Conservation (phyloP, 2,888 invertebrate genomes). For the Podotricha telesiphe region DNA sequence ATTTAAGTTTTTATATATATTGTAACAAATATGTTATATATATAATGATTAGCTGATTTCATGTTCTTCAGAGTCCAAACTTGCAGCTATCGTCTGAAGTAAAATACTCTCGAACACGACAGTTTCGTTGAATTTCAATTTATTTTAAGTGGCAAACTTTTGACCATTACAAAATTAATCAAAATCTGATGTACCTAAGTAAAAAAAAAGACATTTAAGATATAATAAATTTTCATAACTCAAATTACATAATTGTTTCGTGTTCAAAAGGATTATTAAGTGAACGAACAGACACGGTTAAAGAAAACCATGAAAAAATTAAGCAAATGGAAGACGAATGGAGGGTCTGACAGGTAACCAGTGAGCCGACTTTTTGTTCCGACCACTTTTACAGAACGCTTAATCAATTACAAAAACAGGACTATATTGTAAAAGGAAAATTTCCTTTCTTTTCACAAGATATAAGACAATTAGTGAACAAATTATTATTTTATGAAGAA, state of each 20-base stretch:
- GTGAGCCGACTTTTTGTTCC: conserved; percentile 20
- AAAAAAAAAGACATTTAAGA: background rate
- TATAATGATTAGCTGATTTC: too few species aligned
- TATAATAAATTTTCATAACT: conserved; percentile 4
- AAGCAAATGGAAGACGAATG: conserved; percentile 41
- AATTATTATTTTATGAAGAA: background rate
- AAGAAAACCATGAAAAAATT: conserved; percentile 36
- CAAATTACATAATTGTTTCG: background rate
- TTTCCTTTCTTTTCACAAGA: background rate
- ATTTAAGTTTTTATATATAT: too few species aligned
- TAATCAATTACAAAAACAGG: conserved; percentile 27
- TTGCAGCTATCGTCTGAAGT: too few species aligned
- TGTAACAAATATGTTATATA: too few species aligned
- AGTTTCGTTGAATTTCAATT: too few species aligned
- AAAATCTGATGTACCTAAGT: too few species aligned
- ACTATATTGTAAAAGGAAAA: conserved; percentile 6
- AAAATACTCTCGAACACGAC: too few species aligned
- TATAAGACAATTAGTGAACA: conserved; percentile 11
- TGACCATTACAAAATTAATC: too few species aligned
- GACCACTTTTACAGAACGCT: conserved; percentile 25
- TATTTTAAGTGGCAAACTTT: too few species aligned
- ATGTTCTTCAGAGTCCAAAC: too few species aligned
- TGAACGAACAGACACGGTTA: conserved; percentile 17
- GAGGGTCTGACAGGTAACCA: conserved; percentile 40
- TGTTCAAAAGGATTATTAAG: conserved; percentile 24